phyloP scores from a whole-genome alignment of 2,113 vertebrate species.

The Notiomystis cincta region DNA sequence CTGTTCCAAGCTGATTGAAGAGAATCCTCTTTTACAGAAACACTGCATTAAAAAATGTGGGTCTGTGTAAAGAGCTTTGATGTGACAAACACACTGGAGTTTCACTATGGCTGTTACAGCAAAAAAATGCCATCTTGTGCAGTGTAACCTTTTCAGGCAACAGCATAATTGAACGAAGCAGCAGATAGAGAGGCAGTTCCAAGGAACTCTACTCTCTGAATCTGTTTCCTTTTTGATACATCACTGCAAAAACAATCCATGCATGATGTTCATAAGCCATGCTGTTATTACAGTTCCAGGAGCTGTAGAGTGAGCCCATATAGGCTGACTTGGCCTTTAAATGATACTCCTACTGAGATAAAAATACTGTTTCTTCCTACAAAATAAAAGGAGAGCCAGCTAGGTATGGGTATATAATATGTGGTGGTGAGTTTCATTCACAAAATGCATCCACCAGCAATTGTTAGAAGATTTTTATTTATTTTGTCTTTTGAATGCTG shows the following conservation, averaged over 20 bases:
- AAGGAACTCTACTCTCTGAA: background rate
- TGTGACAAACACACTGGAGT: background rate
- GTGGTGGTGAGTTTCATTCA: background rate
- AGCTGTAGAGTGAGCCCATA: background rate
- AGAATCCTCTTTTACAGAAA: conserved; percentile 17
- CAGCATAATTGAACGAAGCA: background rate
- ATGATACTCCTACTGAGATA: background rate
- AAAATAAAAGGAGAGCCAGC: background rate
- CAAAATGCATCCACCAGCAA: background rate
- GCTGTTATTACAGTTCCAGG: conserved; percentile 7
- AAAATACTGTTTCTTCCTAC: background rate
- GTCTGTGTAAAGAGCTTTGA: background rate
- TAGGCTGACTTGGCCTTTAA: conserved; percentile 10
- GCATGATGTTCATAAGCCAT: conserved; percentile 29
- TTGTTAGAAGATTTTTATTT: background rate
- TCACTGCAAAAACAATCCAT: background rate
- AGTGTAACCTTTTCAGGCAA: conserved; percentile 28
- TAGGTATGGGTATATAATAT: background rate
- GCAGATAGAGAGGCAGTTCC: background rate
- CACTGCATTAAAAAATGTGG: background rate
- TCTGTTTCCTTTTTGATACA: conserved; percentile 20
- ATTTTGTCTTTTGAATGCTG: background rate
- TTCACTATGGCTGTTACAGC: background rate
- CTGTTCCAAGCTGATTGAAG: background rate
- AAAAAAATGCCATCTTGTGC: background rate